These are phyloP conservation scores for Chromobotia macracanthus DNA, from an alignment of 2,797 vertebrate species.

Conservation along the genomic window DNA sequence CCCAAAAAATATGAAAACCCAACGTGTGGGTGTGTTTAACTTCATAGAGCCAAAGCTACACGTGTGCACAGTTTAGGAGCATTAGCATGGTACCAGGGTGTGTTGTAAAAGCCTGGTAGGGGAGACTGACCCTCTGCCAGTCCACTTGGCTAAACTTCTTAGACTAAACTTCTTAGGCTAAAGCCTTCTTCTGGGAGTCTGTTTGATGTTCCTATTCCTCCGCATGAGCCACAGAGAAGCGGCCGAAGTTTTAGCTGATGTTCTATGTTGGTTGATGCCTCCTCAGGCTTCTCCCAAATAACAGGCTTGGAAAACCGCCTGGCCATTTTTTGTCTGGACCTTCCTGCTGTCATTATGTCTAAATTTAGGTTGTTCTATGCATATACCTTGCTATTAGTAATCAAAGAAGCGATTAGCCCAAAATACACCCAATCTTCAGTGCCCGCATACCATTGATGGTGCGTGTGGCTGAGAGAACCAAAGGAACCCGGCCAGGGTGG, in stretches of 20 bases:
- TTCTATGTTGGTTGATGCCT: constrained; percentile 47
- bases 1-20: too few species aligned
- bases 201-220: constrained; percentile 18
- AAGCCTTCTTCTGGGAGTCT: constrained; percentile 16
- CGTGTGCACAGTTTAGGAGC: constrained; percentile 57
- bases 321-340: constrained; percentile 23
- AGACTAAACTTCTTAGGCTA: too few species aligned
- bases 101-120: constrained; percentile 49
- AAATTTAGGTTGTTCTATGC: constrained; percentile 34
- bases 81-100: constrained; percentile 31
- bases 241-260: constrained; percentile 51
- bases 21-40: constrained; percentile 43
- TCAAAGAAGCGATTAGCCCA: constrained; percentile 41
- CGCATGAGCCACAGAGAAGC: constrained; percentile 21
- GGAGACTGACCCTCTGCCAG: constrained; percentile 47
- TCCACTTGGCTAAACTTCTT: constrained; percentile 8
- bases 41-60: constrained; percentile 55
- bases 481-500: constrained; percentile 22
- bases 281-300: constrained; percentile 67
- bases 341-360: constrained; percentile 41
- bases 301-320: constrained; percentile 59
- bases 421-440: constrained; percentile 20
- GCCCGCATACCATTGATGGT: background rate
- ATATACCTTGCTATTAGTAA: constrained; percentile 40
- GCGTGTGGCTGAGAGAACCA: constrained; percentile 8